A percentile compares a stretch with the other conserved stretches of the same genome.
phyloP scores from a whole-genome alignment of 2,797 vertebrate species.

The Leptatherina wallacei region DNA sequence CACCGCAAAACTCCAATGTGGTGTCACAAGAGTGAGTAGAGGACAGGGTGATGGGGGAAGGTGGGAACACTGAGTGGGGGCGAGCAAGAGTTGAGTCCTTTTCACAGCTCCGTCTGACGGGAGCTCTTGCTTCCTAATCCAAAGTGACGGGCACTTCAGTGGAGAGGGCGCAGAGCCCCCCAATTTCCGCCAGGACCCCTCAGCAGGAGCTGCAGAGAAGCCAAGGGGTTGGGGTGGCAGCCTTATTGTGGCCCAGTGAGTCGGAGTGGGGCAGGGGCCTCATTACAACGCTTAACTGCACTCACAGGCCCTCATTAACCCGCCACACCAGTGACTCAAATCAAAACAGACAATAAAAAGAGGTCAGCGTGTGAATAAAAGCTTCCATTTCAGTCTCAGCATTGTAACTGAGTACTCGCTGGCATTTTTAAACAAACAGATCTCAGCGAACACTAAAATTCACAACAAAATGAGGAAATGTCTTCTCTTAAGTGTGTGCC shows the following conservation, averaged over 20 bases:
- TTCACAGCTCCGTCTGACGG: conserved; percentile 81
- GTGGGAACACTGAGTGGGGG: conserved; percentile 47
- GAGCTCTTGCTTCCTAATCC: conserved; percentile 76
- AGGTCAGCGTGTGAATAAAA: conserved; percentile 63
- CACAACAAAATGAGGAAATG: conserved; percentile 24
- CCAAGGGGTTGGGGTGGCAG: conserved; percentile 69
- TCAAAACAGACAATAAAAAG: conserved; percentile 81
- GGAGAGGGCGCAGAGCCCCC: conserved; percentile 74
- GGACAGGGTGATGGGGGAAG: conserved; percentile 54
- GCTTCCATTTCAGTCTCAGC: conserved; percentile 46
- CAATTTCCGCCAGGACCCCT: conserved; percentile 75
- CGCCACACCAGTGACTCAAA: conserved; percentile 80
- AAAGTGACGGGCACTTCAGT: conserved; percentile 83
- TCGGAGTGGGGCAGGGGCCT: conserved; percentile 72
- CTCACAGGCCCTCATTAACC: conserved; percentile 83
- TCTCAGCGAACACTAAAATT: conserved; percentile 44
- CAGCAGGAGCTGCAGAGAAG: conserved; percentile 66
- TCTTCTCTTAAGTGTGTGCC: conserved; percentile 19
- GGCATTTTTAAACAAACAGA: conserved; percentile 55
- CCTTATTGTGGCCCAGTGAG: conserved; percentile 74
- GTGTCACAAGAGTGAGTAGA: conserved; percentile 67
- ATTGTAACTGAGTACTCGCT: conserved; percentile 54
- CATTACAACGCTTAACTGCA: conserved; percentile 84
- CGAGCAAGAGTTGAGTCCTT: conserved; percentile 76
- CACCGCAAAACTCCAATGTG: conserved; percentile 52